phyloP scores from a whole-genome alignment of 2,888 invertebrate genomes.

The Lypha dubia region DNA sequence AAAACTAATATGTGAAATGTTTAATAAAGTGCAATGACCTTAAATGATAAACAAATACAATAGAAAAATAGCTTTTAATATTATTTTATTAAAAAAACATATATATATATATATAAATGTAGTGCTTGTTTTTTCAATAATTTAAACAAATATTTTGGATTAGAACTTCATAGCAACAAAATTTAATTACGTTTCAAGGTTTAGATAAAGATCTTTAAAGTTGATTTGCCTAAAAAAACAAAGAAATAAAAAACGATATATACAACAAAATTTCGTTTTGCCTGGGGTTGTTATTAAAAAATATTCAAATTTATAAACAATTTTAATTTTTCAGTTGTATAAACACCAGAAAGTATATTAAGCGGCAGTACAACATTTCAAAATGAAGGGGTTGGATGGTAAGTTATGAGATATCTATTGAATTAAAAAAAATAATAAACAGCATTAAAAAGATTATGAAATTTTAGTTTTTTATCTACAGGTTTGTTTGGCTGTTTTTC shows the following conservation, averaged over 20 bases:
- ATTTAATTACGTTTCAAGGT: slow-evolving; percentile 35
- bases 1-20: not conserved
- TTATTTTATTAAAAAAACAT: slow-evolving; percentile 14
- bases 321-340: slow-evolving; percentile 26
- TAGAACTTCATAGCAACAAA: slow-evolving; percentile 8
- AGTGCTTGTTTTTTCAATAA: slow-evolving; percentile 7
- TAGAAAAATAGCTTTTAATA: slow-evolving; percentile 4
- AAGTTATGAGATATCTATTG: not conserved
- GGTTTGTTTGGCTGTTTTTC: not conserved
- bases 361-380: slow-evolving; percentile 1
- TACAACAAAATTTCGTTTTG: not conserved
- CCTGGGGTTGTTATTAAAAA: not conserved
- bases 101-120: not conserved
- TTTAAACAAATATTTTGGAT: not conserved
- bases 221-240: slow-evolving; percentile 8
- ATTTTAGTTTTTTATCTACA: slow-evolving; percentile 27
- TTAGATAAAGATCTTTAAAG: not conserved
- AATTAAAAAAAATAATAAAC: not conserved
- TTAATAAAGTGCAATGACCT: slow-evolving; percentile 45
- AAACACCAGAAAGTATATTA: not conserved
- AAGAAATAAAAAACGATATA: not conserved
- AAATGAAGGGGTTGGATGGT: slow-evolving; percentile 41
- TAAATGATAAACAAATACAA: not conserved
- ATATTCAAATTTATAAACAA: slow-evolving; percentile 18
- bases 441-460: not conserved